Percentiles rank a stretch among this genome's conserved stretches.
phyloP scores from a whole-genome alignment of 1,140 invertebrate species.

The Megathymus violae region DNA sequence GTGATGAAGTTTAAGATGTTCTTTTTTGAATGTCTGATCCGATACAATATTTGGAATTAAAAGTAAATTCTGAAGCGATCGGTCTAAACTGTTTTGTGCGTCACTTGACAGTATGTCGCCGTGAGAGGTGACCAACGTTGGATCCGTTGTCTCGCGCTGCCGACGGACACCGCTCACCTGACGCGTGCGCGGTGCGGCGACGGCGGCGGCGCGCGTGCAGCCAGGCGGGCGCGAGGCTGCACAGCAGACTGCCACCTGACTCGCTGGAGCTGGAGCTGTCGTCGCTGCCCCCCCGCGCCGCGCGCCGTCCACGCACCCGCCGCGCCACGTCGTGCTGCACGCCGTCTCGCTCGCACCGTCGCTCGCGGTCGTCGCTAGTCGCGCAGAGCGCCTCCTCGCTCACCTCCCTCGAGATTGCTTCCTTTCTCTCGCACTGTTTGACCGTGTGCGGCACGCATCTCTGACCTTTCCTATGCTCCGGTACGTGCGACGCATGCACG shows the following conservation, averaged over 20 bases:
- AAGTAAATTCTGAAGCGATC: no score
- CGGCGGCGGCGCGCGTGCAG: conserved; percentile 51
- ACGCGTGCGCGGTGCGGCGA: conserved; percentile 41
- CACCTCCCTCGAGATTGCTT: conserved; percentile 18
- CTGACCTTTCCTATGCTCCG: conserved; percentile 31
- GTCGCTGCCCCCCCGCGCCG: conserved; percentile 27
- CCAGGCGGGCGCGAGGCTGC: conserved; percentile 70
- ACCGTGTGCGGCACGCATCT: conserved; percentile 15
- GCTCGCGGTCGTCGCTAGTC: conserved; percentile 17
- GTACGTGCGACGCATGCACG: background rate
- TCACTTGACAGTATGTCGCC: no score
- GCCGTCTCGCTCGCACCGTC: conserved; percentile 4
- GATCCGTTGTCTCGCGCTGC: no score
- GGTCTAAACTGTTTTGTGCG: no score
- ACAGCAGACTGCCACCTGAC: conserved; percentile 63
- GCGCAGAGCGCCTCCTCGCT: conserved; percentile 2
- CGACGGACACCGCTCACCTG: no score
- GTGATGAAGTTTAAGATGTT: no score
- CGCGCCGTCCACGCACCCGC: conserved; percentile 17
- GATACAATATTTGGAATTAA: no score
- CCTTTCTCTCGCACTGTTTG: conserved; percentile 16
- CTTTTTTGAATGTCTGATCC: no score
- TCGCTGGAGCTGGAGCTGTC: conserved; percentile 67
- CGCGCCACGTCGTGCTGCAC: conserved; percentile 14
- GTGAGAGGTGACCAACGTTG: no score